A percentile compares a stretch with the other conserved stretches of the same genome.
These are phyloP conservation scores for Aricia agestis DNA, from an alignment of 1,140 invertebrate genomes.

Conservation along the genomic window DNA sequence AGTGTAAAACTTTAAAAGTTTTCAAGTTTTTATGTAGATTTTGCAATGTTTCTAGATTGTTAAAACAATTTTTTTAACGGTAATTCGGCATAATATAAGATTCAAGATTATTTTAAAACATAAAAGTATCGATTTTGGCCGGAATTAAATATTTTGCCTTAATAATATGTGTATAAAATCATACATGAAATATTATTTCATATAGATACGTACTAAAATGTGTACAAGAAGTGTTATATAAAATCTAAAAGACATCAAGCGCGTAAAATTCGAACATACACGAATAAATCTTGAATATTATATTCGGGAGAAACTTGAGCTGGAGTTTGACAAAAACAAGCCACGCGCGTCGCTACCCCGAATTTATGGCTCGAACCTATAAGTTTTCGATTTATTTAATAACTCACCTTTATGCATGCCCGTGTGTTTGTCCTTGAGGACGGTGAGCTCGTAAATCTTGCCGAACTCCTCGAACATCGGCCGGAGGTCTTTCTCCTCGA, in stretches of 20 bases:
- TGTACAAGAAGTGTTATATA: not conserved
- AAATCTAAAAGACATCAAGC: not conserved
- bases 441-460: conserved; percentile 95
- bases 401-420: conserved; percentile 93
- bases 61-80: too few species aligned
- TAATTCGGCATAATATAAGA: too few species aligned
- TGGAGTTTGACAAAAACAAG: conserved; percentile 14
- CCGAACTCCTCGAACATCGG: conserved; percentile 96
- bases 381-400: conserved; percentile 20
- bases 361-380: conserved; percentile 7
- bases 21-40: not conserved
- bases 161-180: too few species aligned
- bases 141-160: too few species aligned
- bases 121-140: too few species aligned
- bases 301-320: conserved; percentile 6
- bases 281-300: conserved; percentile 11
- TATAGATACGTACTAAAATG: not conserved
- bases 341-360: conserved; percentile 1
- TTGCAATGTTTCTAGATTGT: too few species aligned
- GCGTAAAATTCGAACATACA: not conserved
- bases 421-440: conserved; percentile 94
- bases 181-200: too few species aligned
- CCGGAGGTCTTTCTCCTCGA: conserved; percentile 91
- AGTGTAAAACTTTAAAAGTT: not conserved
- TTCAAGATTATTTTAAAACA: too few species aligned